Percentiles rank a stretch among this genome's conserved stretches.
Conservation (phyloP, 2,797 vertebrate genomes). For the Buceros bicornis region DNA sequence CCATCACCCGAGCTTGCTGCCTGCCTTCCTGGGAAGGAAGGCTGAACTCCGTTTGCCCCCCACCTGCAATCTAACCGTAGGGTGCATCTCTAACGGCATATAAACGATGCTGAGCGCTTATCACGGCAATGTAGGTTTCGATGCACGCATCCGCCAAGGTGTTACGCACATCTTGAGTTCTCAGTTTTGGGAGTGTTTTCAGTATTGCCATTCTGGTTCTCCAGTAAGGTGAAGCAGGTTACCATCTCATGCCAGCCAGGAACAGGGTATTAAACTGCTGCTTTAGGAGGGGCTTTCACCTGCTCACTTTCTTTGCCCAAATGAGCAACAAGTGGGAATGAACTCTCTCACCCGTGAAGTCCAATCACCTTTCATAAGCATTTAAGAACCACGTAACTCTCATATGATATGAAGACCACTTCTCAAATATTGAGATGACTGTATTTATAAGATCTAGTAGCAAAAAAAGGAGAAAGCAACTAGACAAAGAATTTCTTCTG, state of each 20-base stretch:
- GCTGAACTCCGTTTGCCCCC: background rate
- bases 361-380: background rate
- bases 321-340: background rate
- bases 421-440: background rate
- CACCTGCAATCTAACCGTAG: background rate
- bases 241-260: accelerated
- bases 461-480: background rate
- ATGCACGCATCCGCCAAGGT: accelerated
- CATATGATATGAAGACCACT: background rate
- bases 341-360: background rate
- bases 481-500: background rate
- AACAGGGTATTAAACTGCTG: background rate
- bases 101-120: background rate
- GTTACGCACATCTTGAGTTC: accelerated
- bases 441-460: background rate
- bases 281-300: background rate
- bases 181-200: background rate
- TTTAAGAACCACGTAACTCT: background rate
- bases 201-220: too few species aligned
- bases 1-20: accelerated
- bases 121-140: accelerated
- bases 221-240: background rate
- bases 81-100: accelerated
- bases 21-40: background rate
- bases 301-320: background rate